Base-by-base conservation (phyloP, 2,888 invertebrate species). In the Plebejus melissa region DNA sequence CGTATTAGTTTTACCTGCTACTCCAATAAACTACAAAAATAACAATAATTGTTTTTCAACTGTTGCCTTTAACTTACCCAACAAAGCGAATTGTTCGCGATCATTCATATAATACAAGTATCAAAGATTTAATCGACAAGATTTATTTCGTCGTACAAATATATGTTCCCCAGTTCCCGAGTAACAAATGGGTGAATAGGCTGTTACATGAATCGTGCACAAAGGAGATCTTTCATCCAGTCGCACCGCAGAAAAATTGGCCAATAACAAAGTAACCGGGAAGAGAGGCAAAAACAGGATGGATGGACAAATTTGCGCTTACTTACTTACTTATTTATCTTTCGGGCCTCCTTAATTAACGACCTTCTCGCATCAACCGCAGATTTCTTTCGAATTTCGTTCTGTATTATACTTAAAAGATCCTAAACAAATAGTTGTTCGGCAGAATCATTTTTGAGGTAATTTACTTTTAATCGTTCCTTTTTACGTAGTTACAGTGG, bases 251-350 rank as follows among this genome's bases (percentile, higher is more conserved):
- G 77, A 88, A 90, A 88, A 89, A 89, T 88, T 78, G 83, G 86
- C 87, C 87, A 87, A 88, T 88, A 89, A 87, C 88, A 84, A 85
- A 87, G 84, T 83, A 87, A 86, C 86, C 87, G 83, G 81, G 83
- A 83, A 82, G 82, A 81, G 83, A 83, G 85, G 85, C 87, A 90
- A 90, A 91, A 90, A 89, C 88, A 85, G 83, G 83, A 88, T 85
- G 82, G 89, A 90, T 88, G 87, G 86, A 90, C 89, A 90, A 90
- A 90, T 90, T 89, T 88, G 84, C 87, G 87, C 88, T 88, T 87
- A 87, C 83, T 88, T 87, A 87, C 83, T 88, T 88, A 90, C 90
- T 90, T 91, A 89, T 90, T 91, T 90, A 90, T 90, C 88, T 86
- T 83, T 81, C 83, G 81, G 84, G 83, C 83, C 84, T 79, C 79